Evolutionary conservation across 1,140 invertebrate species (phyloP).

Genomic region (roundworm (Caenorhabditis elegans)): WBcel235 BX284603.4:10304001-10304500

Average conservation of each 20-base stretch:
- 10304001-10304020: no score
- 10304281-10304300: background rate
- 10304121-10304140: conserved; percentile 4
- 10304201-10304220: no score
- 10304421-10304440: no score
- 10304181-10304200: background rate
- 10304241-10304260: no score
- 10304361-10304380: conserved; percentile 41
- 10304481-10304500: conserved; percentile 19
- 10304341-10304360: conserved; percentile 31
- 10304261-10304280: background rate
- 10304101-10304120: background rate
- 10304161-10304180: background rate
- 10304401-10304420: no score
- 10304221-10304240: background rate
- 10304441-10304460: no score
- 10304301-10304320: background rate
- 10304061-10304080: background rate
- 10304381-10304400: conserved; percentile 39
- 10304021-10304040: no score
- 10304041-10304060: no score
- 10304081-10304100: background rate
- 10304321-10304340: background rate
- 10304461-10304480: no score
- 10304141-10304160: background rate